Evolutionary conservation across 2,888 invertebrate genomes (phyloP).

Genomic region (Heliothis peltigera): DNA sequence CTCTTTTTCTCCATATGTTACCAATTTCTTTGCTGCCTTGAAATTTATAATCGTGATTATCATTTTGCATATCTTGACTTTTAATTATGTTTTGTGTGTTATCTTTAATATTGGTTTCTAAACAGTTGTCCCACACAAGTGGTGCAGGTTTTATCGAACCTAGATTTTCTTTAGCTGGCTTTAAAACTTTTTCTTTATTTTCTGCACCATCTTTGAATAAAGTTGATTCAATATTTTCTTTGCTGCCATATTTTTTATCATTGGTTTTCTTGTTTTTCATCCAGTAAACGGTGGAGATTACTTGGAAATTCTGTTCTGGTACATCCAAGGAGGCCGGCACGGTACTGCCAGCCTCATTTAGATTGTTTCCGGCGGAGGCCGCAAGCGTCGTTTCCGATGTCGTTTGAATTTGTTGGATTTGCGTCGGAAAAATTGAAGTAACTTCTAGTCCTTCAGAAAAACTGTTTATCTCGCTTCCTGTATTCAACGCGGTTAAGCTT

Average conservation of each 20-base stretch:
- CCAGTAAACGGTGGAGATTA: constrained; percentile 80
- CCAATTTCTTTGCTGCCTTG: constrained; percentile 63
- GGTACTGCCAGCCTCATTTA: constrained; percentile 74
- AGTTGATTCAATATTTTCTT: constrained; percentile 72
- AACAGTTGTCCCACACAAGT: constrained; percentile 82
- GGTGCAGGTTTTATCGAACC: constrained; percentile 66
- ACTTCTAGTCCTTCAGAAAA: constrained; percentile 60
- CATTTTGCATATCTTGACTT: constrained; percentile 70
- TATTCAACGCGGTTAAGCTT: constrained; percentile 61
- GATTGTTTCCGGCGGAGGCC: constrained; percentile 85
- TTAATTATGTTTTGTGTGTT: constrained; percentile 64
- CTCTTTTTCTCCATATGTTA: constrained; percentile 77
- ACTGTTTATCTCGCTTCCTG: constrained; percentile 71
- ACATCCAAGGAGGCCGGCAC: constrained; percentile 64
- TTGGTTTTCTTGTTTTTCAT: constrained; percentile 71
- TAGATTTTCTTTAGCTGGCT: constrained; percentile 43
- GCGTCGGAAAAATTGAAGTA: constrained; percentile 74
- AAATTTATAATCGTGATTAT: constrained; percentile 65
- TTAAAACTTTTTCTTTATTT: constrained; percentile 51
- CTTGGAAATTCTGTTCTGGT: constrained; percentile 80
- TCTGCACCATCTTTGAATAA: constrained; percentile 60
- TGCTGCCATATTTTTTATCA: constrained; percentile 69
- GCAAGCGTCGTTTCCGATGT: constrained; percentile 80
- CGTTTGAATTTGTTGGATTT: constrained; percentile 78
- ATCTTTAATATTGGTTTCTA: constrained; percentile 75